Conservation (phyloP, 1,140 invertebrate species). For the Hylaeus anthracinus region DNA sequence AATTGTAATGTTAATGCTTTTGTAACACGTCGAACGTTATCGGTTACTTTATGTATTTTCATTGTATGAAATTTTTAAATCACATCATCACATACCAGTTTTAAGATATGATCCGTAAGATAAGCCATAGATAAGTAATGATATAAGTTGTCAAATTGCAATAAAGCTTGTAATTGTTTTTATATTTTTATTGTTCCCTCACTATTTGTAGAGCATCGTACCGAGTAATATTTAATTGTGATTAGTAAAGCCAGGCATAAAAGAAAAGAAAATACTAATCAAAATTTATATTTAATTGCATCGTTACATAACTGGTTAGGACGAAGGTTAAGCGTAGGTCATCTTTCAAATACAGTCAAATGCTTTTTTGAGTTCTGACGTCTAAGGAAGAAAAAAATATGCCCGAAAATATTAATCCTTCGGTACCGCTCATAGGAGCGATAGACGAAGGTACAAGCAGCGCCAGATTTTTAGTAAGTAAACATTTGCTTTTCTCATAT, state of each 20-base stretch:
- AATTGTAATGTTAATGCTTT: no score
- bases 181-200: conserved; percentile 3
- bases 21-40: no score
- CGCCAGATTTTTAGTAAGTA: conserved; percentile 91
- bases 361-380: neutral
- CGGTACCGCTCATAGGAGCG: conserved; percentile 86
- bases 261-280: no score
- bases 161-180: neutral
- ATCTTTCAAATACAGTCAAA: neutral
- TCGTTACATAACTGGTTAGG: conserved; percentile 32
- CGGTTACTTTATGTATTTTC: no score
- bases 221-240: neutral
- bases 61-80: no score
- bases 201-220: no score
- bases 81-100: neutral
- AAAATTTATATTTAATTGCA: neutral
- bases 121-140: neutral
- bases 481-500: neutral
- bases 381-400: conserved; percentile 53
- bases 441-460: conserved; percentile 98
- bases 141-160: neutral
- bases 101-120: neutral
- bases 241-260: neutral
- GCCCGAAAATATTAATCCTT: conserved; percentile 63
- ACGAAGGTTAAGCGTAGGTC: conserved; percentile 20